Base-by-base conservation (phyloP, 1,140 invertebrate genomes). In the Xylocopa sonorina region DNA sequence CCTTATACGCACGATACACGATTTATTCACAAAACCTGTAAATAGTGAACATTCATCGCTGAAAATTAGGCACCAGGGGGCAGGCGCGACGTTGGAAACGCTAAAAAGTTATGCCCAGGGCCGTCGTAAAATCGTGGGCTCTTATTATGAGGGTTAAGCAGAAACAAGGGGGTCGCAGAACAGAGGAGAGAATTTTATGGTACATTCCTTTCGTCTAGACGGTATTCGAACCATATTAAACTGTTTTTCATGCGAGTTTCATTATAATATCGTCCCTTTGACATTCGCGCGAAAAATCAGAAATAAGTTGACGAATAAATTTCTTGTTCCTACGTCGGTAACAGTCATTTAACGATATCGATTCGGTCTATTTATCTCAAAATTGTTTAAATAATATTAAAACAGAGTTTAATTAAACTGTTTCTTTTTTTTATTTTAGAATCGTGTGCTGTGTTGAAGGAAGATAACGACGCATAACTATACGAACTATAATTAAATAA, bases 61-160 rank as follows among this genome's bases (percentile, higher is more conserved):
- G 85, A 88, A 89, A 88, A 88, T 91, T 87, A 83, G 80, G 88
- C 91, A 87, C 87, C 87, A 93, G 91, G 92, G 91, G 92, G 91
- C 92, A 88, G 89, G 73, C 71, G 78, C 79, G 69, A 83, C 82
- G 85, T 71, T 81, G 86, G 84, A 87, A 90, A 88, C 87, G 85
- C 89, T 90, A 89, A 89, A 90, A 90, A 90, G 83, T 90, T 88
- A 82, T 78, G 75, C 62, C 74, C 89, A 90, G 89, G 89, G 83
- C 83, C 87, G 89, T 89, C 80, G 58, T 27, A 34, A 75, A 24
- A 24, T 71, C 27, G 29, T 38, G 72, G 38, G 68, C 12, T 43
- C 58, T 55, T 73, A 34, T 57, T n/a, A 41, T n/a, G 46, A 64
- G 50, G 62, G 43, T 72, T 60, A 67, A 77, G 57, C 34, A 63